Conservation (phyloP, 2,797 vertebrate species). For the Rhinichthys osculus region DNA sequence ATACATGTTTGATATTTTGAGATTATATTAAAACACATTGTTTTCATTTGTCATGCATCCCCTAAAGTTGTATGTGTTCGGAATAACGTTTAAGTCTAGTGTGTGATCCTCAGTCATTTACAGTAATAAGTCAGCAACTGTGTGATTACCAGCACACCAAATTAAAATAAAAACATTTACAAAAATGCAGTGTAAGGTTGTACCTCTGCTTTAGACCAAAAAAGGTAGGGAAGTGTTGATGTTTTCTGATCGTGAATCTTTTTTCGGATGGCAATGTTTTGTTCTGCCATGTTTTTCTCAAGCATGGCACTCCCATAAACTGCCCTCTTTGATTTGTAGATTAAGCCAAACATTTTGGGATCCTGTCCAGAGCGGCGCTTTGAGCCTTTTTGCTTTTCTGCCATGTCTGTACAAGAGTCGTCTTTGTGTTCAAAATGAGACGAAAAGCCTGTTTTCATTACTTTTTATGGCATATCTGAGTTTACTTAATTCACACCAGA, state of each 20-base stretch:
- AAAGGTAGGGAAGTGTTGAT: constrained; percentile 53
- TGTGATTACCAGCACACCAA: background rate
- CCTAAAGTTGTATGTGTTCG: background rate
- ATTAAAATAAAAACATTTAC: background rate
- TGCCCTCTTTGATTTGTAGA: constrained; percentile 71
- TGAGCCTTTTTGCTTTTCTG: constrained; percentile 64
- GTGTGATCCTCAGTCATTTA: background rate
- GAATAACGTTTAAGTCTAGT: background rate
- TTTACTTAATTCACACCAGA: constrained; percentile 69
- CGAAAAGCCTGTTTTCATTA: constrained; percentile 52
- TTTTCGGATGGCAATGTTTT: constrained; percentile 63
- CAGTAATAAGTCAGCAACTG: background rate
- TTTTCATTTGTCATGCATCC: background rate
- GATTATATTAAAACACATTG: background rate
- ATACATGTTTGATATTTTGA: background rate
- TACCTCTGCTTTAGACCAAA: constrained; percentile 55
- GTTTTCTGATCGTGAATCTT: constrained; percentile 64
- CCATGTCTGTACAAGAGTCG: constrained; percentile 70
- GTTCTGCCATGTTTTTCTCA: constrained; percentile 67
- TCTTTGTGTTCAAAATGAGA: constrained; percentile 71
- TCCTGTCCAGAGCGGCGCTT: constrained; percentile 63
- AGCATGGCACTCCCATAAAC: constrained; percentile 65
- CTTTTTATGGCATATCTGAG: constrained; percentile 69
- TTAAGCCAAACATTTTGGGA: constrained; percentile 67
- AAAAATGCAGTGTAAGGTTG: background rate